Evolutionary conservation across 2,888 invertebrate species (phyloP).

Genomic region (Anaspis maculata): DNA sequence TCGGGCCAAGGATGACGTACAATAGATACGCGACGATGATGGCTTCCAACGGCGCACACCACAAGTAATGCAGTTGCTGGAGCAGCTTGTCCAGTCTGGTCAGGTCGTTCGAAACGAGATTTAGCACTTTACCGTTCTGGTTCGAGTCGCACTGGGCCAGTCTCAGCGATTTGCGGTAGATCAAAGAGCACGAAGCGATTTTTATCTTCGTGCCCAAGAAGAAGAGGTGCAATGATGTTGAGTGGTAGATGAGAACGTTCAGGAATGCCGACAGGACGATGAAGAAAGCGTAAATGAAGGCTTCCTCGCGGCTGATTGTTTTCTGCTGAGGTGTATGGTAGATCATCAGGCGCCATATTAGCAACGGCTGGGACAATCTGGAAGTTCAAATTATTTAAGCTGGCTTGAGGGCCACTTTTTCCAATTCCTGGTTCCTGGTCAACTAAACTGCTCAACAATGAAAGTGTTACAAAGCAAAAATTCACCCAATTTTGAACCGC

Average conservation of each 20-base stretch:
- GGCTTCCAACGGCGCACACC: constrained; percentile 72
- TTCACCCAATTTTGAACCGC: too few species aligned
- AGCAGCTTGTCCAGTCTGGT: constrained; percentile 75
- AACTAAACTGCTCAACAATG: too few species aligned
- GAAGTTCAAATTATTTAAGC: not conserved
- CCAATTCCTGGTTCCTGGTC: too few species aligned
- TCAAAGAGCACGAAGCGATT: constrained; percentile 72
- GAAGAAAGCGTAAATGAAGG: constrained; percentile 23
- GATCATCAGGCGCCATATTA: constrained; percentile 26
- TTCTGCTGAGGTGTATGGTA: constrained; percentile 24
- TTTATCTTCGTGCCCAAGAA: constrained; percentile 75
- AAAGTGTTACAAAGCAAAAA: too few species aligned
- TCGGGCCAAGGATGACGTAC: constrained; percentile 47
- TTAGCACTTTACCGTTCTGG: constrained; percentile 57
- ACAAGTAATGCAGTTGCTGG: constrained; percentile 70
- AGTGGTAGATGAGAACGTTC: constrained; percentile 59
- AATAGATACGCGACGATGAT: constrained; percentile 62
- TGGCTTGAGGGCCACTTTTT: too few species aligned
- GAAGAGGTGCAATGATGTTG: constrained; percentile 79
- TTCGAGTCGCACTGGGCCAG: constrained; percentile 75
- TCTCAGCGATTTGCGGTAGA: constrained; percentile 64
- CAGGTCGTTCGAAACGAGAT: constrained; percentile 72
- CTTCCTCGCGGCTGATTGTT: constrained; percentile 18
- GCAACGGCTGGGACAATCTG: constrained; percentile 28
- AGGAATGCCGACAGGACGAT: constrained; percentile 42